phyloP scores from a whole-genome alignment of 2,888 invertebrate genomes.

The Drosophila lutescens region DNA sequence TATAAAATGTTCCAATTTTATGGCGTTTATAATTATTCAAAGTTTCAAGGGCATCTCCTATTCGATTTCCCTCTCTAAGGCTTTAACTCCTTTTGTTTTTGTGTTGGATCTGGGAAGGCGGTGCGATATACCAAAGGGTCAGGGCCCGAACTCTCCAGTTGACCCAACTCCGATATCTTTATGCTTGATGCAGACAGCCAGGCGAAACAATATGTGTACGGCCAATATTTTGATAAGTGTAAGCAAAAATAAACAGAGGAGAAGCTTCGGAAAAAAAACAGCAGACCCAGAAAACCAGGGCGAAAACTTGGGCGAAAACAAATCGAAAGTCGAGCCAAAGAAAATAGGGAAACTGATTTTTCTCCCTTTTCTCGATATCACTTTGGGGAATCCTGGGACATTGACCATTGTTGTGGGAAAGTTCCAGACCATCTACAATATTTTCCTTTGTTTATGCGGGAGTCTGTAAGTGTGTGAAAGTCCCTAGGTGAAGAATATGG shows the following conservation, averaged over 20 bases:
- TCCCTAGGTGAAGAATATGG: constrained; percentile 45
- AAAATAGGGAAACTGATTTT: constrained; percentile 29
- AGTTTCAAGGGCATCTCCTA: constrained; percentile 9
- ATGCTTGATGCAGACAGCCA: constrained; percentile 59
- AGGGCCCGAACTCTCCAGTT: constrained; percentile 21
- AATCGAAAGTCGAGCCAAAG: constrained; percentile 48
- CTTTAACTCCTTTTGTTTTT: constrained; percentile 24
- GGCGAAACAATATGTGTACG: constrained; percentile 71
- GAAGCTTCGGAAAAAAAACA: constrained; percentile 23
- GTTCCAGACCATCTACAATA: constrained; percentile 44
- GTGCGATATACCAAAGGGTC: constrained; percentile 5
- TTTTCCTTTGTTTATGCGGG: constrained; percentile 16
- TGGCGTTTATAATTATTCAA: not conserved
- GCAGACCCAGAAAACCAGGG: constrained; percentile 15
- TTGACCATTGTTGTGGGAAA: constrained; percentile 55
- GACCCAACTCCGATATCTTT: constrained; percentile 63
- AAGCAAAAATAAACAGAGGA: constrained; percentile 77
- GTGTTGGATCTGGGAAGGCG: constrained; percentile 4
- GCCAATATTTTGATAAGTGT: constrained; percentile 79
- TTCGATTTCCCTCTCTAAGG: not conserved
- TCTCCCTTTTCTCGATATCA: constrained; percentile 5
- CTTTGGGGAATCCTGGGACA: constrained; percentile 32
- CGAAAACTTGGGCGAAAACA: constrained; percentile 49
- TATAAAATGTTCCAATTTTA: too few relatives aligned
- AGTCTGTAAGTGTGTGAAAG: constrained; percentile 20